Evolutionary conservation across 2,113 vertebrate species (phyloP).

Genomic region (Alligator mississippiensis): DNA sequence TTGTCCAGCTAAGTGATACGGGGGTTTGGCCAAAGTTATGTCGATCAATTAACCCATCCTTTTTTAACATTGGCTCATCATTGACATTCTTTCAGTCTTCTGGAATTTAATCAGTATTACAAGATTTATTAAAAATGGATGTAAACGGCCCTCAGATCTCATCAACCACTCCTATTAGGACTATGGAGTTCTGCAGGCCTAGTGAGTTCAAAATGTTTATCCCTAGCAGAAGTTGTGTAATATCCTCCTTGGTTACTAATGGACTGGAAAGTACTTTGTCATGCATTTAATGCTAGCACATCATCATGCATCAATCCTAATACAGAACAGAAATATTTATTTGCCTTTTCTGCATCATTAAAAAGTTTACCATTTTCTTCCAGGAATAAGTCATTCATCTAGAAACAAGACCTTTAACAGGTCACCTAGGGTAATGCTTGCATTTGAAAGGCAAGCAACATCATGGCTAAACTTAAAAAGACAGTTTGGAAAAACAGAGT

Average conservation of each 20-base stretch:
- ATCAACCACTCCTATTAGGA: neutral
- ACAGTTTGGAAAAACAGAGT: too few relatives aligned
- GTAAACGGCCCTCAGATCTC: neutral
- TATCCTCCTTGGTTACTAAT: conserved; percentile 31
- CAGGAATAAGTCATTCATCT: neutral
- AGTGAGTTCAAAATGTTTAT: conserved; percentile 11
- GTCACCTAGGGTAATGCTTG: too few relatives aligned
- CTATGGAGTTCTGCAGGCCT: neutral
- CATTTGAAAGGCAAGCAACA: too few relatives aligned
- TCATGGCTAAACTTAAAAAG: too few relatives aligned
- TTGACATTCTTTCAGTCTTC: neutral
- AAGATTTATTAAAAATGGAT: neutral
- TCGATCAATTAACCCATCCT: neutral
- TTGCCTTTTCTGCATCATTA: neutral
- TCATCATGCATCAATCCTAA: neutral
- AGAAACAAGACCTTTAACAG: too few relatives aligned
- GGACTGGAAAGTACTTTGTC: neutral
- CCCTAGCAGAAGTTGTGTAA: neutral
- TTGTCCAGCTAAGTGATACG: neutral
- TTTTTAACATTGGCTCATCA: neutral
- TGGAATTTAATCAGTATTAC: neutral
- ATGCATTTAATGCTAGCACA: neutral
- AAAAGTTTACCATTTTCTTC: neutral
- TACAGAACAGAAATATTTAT: neutral
- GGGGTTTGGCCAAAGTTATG: neutral